Evolutionary conservation across 2,888 invertebrate species (phyloP), one percentile per base, ranked within the genome.

Genomic region (Tiphia femorata): DNA sequence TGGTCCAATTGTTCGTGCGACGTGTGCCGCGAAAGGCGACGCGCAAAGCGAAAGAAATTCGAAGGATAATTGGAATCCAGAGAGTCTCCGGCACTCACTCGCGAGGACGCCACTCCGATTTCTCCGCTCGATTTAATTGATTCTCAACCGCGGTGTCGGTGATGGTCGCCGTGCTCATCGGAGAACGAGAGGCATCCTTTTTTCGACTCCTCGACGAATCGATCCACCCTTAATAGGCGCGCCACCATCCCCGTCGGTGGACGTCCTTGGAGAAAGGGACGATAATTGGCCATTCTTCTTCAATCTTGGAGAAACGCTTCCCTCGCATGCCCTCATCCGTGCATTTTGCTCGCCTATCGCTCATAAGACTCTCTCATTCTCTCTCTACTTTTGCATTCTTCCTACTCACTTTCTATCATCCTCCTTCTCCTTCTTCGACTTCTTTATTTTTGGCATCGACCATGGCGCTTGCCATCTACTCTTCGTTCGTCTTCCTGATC

Each of bases 201-300:
- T 33, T 41, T 41, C n/a, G 12, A 20, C 40, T 21, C 44, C 30
- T 49, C 29, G 8, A 12, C 19, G 8, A 16, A n/a, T 21, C 44
- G n/a, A 21, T 35, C 41, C 20, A n/a, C 33, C 46, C 20, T 37
- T 47, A 48, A 59, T 57, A 4, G 23, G 63, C 66, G 53, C 55
- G 62, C 58, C 48, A 60, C 63, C 62, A 63, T n/a, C n/a, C n/a
- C n/a, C n/a, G n/a, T n/a, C n/a, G n/a, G n/a, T n/a, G n/a, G n/a
- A n/a, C n/a, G n/a, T n/a, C 70, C 55, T 43, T 30, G 56, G 33
- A 33, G 58, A 59, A 64, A n/a, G n/a, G n/a, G 62, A 64, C 64
- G 64, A 66, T 67, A 70, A 66, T 67, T 66, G 70, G 61, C 60
- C 59, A 62, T 57, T 65, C 56, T 51, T 47, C 38, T n/a, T n/a